Evolutionary conservation across 2,113 vertebrate species (phyloP).

Genomic region (Lepus americanus): DNA sequence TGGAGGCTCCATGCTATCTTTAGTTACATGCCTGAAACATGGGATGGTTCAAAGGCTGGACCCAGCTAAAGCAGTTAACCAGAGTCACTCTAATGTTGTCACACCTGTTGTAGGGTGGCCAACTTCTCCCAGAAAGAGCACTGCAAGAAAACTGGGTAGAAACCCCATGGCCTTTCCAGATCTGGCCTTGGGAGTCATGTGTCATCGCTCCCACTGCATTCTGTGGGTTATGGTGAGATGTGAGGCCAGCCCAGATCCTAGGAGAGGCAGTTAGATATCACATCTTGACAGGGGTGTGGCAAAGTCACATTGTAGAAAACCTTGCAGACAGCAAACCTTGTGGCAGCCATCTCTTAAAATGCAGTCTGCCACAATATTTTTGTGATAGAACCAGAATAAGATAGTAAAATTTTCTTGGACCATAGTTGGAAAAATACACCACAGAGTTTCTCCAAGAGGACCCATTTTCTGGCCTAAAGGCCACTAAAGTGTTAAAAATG

Average conservation of each 20-base stretch:
- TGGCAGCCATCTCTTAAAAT: background rate
- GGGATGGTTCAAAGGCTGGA: background rate
- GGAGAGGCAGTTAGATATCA: background rate
- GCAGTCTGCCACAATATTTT: background rate
- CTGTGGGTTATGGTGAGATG: background rate
- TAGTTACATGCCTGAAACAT: background rate
- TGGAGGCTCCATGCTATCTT: background rate
- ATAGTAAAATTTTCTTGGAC: background rate
- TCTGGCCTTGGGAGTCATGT: background rate
- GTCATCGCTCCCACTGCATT: background rate
- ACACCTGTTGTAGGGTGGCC: background rate
- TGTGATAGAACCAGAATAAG: conserved; percentile 13
- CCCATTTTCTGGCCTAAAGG: conserved; percentile 6
- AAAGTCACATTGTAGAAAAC: background rate
- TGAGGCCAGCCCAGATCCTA: background rate
- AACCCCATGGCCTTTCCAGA: background rate
- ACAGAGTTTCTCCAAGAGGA: background rate
- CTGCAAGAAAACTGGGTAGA: background rate
- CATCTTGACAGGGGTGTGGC: background rate
- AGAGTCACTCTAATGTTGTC: background rate
- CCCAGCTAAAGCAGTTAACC: background rate
- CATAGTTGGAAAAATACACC: background rate
- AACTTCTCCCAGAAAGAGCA: background rate
- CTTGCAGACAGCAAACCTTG: background rate
- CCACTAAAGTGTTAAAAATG: background rate